Evolutionary conservation across 1,140 invertebrate genomes (phyloP), one percentile per base, ranked within the genome.

Genomic region (Atta texana): DNA sequence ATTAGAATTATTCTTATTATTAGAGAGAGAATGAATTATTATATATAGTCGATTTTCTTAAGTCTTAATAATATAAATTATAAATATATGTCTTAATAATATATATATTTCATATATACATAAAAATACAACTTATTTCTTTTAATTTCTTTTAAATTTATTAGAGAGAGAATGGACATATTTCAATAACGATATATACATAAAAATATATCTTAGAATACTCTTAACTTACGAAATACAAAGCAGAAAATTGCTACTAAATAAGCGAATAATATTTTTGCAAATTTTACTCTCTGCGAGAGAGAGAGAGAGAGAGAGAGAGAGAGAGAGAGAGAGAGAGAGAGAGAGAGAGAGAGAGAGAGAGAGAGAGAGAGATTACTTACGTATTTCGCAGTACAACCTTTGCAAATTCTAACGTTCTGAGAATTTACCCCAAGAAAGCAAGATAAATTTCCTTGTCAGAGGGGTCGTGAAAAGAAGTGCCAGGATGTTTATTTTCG

Each of bases 401-500:
- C 18, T 24, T 57, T 55, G 81, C 59, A 59, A 80, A 88, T 77
- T 85, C 74, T 49, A 64, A 72, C 24, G 69, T 59, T 76, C 28
- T 34, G 6, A 12, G 53, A 75, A 24, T 72, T 82, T 76, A 64
- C 28, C 21, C 12, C 57, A 34, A 18, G 8, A 24, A 71, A 57
- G 68, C 28, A 28, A 66, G 57, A 81, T 16, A 21, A 61, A 63
- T 51, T 59, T 75, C 57, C 21, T 64, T 76, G 24, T 72, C n/a
- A 16, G 72, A 89, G 86, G 88, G 81, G 53, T 82, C 76, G 61
- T 75, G 72, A 85, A 77, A 68, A 87, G 31, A 72, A 77, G 82
- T 59, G 31, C n/a, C 74, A 57, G 88, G 75, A 61, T 89, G 86
- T 87, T 89, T 89, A 85, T 90, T 87, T 85, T 89, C 39, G 71